A percentile compares a stretch with the other conserved stretches of the same genome.
phyloP scores from a whole-genome alignment of 1,140 invertebrate species.

The Monomorium pharaonis region DNA sequence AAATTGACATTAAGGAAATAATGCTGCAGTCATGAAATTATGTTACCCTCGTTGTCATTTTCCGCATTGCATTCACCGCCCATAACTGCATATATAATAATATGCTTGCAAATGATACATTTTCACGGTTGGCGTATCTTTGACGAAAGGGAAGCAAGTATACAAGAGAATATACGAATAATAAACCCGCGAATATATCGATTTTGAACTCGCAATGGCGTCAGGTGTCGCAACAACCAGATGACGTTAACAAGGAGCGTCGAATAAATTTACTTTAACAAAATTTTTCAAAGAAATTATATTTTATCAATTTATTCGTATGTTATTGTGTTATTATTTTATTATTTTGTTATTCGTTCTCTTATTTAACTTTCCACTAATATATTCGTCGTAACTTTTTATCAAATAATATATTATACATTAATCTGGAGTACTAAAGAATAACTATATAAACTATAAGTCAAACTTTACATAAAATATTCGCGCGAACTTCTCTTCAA shows the following conservation, averaged over 20 bases:
- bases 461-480: not conserved
- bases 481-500: not conserved
- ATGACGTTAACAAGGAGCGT: conserved; percentile 30
- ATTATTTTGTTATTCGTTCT: not conserved
- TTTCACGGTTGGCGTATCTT: conserved; percentile 19
- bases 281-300: not conserved
- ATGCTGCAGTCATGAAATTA: not conserved
- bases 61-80: conserved; percentile 2
- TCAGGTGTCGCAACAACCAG: conserved; percentile 25
- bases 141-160: not conserved
- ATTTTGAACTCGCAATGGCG: conserved; percentile 28
- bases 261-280: not conserved
- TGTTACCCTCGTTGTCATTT: not conserved
- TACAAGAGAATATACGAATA: conserved; percentile 24
- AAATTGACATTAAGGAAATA: not conserved
- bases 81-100: conserved; percentile 18
- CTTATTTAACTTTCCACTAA: not conserved
- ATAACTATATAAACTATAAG: not conserved
- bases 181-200: conserved; percentile 7
- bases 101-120: conserved; percentile 29
- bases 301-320: not conserved
- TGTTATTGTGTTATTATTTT: not conserved
- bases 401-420: not conserved
- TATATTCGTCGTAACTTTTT: not conserved
- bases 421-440: not conserved